These are phyloP conservation scores for Troides oblongomaculatus DNA, from an alignment of 2,888 invertebrate genomes.

Conservation along the genomic window DNA sequence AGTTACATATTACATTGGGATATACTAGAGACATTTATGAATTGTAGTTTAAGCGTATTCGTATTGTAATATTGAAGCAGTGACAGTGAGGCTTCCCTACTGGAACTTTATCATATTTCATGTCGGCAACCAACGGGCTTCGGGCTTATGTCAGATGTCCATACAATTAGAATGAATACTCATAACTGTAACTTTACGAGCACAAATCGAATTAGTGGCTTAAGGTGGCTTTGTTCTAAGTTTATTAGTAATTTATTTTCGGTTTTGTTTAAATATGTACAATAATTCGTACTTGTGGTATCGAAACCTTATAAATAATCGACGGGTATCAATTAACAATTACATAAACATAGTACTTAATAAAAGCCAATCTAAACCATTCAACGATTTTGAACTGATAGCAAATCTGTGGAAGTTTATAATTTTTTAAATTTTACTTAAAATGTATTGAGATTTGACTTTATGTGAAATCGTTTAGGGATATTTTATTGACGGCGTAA, in stretches of 20 bases:
- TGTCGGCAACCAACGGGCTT: slow-evolving; percentile 20
- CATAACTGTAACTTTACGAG: slow-evolving; percentile 20
- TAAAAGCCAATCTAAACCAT: no score
- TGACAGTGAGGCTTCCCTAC: slow-evolving; percentile 19
- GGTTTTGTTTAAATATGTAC: background rate
- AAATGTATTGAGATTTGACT: no score
- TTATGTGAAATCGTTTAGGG: no score
- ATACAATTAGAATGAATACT: slow-evolving; percentile 23
- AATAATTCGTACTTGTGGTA: background rate
- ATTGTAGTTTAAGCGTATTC: slow-evolving; percentile 10
- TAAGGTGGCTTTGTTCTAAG: background rate
- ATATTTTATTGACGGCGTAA: no score
- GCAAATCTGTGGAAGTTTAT: no score
- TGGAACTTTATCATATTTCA: slow-evolving; percentile 28
- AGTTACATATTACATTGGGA: no score
- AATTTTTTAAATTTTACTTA: no score
- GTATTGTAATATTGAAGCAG: slow-evolving; percentile 17
- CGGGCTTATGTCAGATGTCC: slow-evolving; percentile 23
- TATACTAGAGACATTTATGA: background rate
- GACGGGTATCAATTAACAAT: no score
- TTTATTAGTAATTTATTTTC: background rate
- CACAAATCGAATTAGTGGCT: slow-evolving; percentile 21
- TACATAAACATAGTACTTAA: no score
- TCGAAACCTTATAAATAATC: no score
- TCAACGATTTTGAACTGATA: no score